A percentile compares a stretch with the other conserved stretches of the same genome.
These are phyloP conservation scores for Carcharodon carcharias DNA, from an alignment of 2,797 vertebrate genomes.

Conservation along the genomic window DNA sequence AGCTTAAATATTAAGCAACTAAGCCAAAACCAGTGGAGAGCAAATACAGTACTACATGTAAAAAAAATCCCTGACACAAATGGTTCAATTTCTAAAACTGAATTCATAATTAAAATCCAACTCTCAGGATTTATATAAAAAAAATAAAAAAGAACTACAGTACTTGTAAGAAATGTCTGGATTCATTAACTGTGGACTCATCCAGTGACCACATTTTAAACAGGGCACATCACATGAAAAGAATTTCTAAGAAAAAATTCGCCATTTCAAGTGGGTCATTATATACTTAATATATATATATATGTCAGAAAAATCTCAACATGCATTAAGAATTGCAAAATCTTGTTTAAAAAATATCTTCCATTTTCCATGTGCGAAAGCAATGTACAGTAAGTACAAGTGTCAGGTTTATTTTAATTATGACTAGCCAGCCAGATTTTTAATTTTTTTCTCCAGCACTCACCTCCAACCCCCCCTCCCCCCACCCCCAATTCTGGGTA, in stretches of 20 bases:
- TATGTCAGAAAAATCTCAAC: slow-evolving; percentile 53
- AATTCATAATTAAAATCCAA: slow-evolving; percentile 38
- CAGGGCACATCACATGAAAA: slow-evolving; percentile 28
- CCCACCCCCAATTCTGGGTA: not conserved
- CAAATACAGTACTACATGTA: slow-evolving; percentile 57
- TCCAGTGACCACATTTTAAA: slow-evolving; percentile 30
- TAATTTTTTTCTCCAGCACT: slow-evolving; percentile 13
- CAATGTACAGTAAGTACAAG: slow-evolving; percentile 58
- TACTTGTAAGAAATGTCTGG: slow-evolving; percentile 42
- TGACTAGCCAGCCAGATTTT: not conserved
- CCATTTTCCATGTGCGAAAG: slow-evolving; percentile 49
- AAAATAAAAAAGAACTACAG: slow-evolving; percentile 53
- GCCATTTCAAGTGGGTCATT: slow-evolving; percentile 52
- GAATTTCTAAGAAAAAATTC: slow-evolving; percentile 31
- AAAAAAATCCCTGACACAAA: slow-evolving; percentile 59
- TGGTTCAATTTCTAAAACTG: slow-evolving; percentile 46
- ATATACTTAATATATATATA: slow-evolving; percentile 38
- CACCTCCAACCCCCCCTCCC: not conserved
- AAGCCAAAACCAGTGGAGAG: slow-evolving; percentile 61
- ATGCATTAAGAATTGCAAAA: slow-evolving; percentile 64
- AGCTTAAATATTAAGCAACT: slow-evolving; percentile 77
- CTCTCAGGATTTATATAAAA: slow-evolving; percentile 39
- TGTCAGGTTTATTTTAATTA: slow-evolving; percentile 46
- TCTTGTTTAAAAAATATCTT: slow-evolving; percentile 55
- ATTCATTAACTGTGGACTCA: slow-evolving; percentile 31